Evolutionary conservation across 2,797 vertebrate genomes (phyloP).

Genomic region (Fistularia commersonii): DNA sequence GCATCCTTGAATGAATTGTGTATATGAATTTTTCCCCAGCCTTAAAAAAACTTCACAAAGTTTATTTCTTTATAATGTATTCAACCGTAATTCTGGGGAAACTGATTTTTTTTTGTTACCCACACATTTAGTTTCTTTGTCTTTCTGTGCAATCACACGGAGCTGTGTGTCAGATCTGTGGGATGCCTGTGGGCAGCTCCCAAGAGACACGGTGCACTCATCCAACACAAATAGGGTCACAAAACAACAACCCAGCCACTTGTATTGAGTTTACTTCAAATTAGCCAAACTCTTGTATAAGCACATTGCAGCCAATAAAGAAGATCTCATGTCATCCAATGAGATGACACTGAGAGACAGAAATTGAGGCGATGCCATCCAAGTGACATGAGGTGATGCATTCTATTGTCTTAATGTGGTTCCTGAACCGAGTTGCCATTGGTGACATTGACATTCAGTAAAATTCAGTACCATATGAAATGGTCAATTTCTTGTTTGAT

Average conservation of each 20-base stretch:
- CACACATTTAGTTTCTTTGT: conserved; percentile 24
- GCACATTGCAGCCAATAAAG: conserved; percentile 49
- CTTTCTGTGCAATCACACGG: conserved; percentile 47
- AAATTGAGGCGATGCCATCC: conserved; percentile 33
- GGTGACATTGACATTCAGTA: too few relatives aligned
- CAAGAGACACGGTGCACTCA: conserved; percentile 68
- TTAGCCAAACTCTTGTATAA: conserved; percentile 59
- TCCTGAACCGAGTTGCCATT: conserved; percentile 5
- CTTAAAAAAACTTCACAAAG: conserved; percentile 55
- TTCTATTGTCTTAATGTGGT: conserved; percentile 19
- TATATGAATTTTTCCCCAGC: conserved; percentile 52
- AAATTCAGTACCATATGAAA: too few relatives aligned
- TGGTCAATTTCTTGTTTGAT: too few relatives aligned
- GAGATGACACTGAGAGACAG: conserved; percentile 26
- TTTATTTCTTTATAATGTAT: conserved; percentile 70
- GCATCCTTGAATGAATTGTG: conserved; percentile 1
- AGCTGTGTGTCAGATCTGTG: conserved; percentile 75
- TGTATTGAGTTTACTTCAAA: conserved; percentile 70
- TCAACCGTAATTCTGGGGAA: conserved; percentile 69
- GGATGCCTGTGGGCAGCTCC: conserved; percentile 78
- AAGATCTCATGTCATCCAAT: conserved; percentile 39
- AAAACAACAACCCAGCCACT: conserved; percentile 67
- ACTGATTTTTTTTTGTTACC: conserved; percentile 40
- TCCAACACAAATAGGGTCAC: conserved; percentile 79
- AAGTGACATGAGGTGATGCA: too few relatives aligned